Percentiles rank a stretch among this genome's conserved stretches.
Conservation (phyloP, 2,113 vertebrate genomes). For the Anser cygnoides region DNA sequence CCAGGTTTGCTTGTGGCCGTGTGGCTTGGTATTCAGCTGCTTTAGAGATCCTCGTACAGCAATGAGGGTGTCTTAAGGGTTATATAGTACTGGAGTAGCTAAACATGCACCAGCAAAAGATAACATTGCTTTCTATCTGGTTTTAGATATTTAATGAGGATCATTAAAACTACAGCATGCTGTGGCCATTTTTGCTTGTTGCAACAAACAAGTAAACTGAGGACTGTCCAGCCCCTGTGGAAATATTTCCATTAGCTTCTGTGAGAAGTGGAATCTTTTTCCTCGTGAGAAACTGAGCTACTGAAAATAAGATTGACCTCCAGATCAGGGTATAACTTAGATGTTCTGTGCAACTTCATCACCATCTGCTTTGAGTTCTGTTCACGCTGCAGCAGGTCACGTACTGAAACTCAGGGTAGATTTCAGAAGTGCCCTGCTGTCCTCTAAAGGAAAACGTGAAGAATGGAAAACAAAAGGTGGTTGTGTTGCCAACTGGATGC, state of each 20-base stretch:
- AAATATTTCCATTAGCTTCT: background rate
- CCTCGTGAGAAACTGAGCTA: background rate
- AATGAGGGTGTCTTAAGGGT: background rate
- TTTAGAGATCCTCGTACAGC: background rate
- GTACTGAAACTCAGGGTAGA: background rate
- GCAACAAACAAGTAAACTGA: background rate
- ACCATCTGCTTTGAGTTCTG: slow-evolving; percentile 38
- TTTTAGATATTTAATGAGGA: background rate
- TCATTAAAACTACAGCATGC: background rate
- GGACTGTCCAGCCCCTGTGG: background rate
- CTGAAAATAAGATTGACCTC: slow-evolving; percentile 46
- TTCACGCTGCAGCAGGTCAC: slow-evolving; percentile 3
- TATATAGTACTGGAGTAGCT: too few species aligned
- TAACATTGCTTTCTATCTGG: background rate
- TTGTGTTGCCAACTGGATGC: background rate
- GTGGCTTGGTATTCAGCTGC: background rate
- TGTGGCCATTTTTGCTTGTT: background rate
- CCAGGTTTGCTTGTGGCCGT: background rate
- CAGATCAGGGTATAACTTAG: background rate
- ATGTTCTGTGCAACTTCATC: background rate
- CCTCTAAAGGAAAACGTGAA: background rate
- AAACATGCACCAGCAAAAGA: background rate
- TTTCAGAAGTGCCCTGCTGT: background rate
- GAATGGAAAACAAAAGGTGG: background rate
- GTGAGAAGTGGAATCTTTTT: background rate